phyloP scores from a whole-genome alignment of 1,140 invertebrate genomes.

The Formica exsecta region DNA sequence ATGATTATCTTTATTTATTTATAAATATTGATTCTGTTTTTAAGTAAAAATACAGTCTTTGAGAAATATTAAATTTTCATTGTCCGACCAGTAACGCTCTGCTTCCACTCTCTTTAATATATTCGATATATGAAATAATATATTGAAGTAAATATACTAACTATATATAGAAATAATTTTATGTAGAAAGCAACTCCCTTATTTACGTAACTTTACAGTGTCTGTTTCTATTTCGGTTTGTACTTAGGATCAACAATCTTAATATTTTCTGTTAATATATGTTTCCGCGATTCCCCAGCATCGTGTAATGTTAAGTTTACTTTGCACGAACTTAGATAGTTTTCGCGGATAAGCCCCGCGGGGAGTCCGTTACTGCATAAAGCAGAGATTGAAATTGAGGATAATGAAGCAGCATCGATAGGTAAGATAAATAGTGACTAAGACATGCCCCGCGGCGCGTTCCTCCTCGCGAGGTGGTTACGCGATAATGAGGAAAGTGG shows the following conservation, averaged over 20 bases:
- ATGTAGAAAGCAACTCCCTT: not conserved
- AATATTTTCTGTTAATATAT: slow-evolving; percentile 40
- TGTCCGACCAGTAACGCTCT: not conserved
- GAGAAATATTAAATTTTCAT: not conserved
- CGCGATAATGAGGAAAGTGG: slow-evolving; percentile 65
- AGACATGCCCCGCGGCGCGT: slow-evolving; percentile 47
- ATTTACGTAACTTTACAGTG: slow-evolving; percentile 13
- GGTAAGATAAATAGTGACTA: slow-evolving; percentile 69
- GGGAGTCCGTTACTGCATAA: slow-evolving; percentile 33
- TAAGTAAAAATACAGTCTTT: not conserved
- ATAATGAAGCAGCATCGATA: slow-evolving; percentile 69
- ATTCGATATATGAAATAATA: not conserved
- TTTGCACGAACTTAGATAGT: slow-evolving; percentile 53
- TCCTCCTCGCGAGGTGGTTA: slow-evolving; percentile 63
- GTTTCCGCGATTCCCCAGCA: slow-evolving; percentile 8
- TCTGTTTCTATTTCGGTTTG: slow-evolving; percentile 9
- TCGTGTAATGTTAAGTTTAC: slow-evolving; percentile 54
- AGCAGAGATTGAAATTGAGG: slow-evolving; percentile 57
- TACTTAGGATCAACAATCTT: slow-evolving; percentile 47
- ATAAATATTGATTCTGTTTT: not conserved
- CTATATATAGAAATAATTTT: too few species aligned
- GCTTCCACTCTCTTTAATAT: not conserved
- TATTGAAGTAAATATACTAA: not conserved
- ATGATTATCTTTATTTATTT: not conserved
- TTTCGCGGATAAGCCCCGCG: slow-evolving; percentile 25